These are phyloP conservation scores for Cryptophagus acutangulus DNA, from an alignment of 2,888 invertebrate genomes.

Conservation along the genomic window DNA sequence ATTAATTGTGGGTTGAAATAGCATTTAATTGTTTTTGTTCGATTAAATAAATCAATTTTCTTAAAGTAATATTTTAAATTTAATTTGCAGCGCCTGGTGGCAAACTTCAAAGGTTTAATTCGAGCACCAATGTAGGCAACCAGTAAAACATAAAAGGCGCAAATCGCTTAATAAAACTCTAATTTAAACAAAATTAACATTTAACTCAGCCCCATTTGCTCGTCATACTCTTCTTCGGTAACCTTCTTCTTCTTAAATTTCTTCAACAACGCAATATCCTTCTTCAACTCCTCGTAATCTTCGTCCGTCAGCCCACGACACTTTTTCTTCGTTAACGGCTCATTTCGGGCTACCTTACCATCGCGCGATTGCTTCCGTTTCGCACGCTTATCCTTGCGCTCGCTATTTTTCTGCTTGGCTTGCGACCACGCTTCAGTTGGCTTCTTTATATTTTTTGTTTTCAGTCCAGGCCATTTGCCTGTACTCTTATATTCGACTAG, in stretches of 20 bases:
- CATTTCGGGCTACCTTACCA: slow-evolving; percentile 48
- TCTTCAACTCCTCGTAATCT: slow-evolving; percentile 71
- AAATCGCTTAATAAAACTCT: no score
- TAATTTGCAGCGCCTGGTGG: no score
- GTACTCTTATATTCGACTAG: slow-evolving; percentile 65
- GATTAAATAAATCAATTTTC: no score
- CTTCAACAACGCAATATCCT: slow-evolving; percentile 78
- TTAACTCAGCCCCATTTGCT: slow-evolving; percentile 53
- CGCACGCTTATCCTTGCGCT: slow-evolving; percentile 57
- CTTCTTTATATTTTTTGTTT: slow-evolving; percentile 48
- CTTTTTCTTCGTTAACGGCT: slow-evolving; percentile 46
- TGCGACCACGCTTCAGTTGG: slow-evolving; percentile 74
- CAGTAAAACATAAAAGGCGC: no score
- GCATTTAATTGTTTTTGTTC: no score
- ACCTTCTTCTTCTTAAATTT: slow-evolving; percentile 82
- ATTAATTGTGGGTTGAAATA: slow-evolving; percentile 53
- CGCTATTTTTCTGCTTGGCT: slow-evolving; percentile 66
- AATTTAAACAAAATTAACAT: no score
- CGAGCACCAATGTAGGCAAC: no score
- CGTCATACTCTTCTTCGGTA: slow-evolving; percentile 60
- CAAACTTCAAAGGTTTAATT: no score
- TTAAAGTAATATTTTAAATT: no score
- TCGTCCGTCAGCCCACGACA: slow-evolving; percentile 55
- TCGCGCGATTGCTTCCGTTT: slow-evolving; percentile 59
- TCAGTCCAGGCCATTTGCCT: slow-evolving; percentile 53